phyloP scores from a whole-genome alignment of 2,797 vertebrate species.

The Myotis planiceps region DNA sequence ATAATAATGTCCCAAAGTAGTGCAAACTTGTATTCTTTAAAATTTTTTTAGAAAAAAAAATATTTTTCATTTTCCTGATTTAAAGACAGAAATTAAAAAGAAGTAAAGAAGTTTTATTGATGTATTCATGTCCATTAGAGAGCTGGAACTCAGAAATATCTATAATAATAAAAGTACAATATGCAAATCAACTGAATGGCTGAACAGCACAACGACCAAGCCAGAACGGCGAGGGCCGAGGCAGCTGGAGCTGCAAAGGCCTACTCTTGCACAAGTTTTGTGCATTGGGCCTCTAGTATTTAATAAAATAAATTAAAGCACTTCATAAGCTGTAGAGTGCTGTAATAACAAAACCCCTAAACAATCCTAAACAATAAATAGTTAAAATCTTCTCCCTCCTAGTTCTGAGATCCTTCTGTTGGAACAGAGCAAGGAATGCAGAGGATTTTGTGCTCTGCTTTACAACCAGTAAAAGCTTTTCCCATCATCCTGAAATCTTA shows the following conservation, averaged over 20 bases:
- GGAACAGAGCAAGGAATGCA: not conserved
- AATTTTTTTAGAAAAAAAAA: not conserved
- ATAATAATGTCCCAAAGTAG: not conserved
- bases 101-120: not conserved
- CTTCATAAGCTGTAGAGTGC: not conserved
- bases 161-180: no score
- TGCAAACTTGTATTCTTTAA: not conserved
- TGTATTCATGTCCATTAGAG: not conserved
- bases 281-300: not conserved
- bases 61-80: not conserved
- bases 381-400: not conserved
- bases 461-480: not conserved
- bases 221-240: no score
- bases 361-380: not conserved
- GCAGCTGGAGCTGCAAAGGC: no score
- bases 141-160: not conserved
- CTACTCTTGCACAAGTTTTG: no score
- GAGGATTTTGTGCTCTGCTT: not conserved
- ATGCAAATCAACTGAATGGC: no score
- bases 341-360: not conserved
- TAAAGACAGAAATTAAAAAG: not conserved
- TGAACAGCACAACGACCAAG: no score
- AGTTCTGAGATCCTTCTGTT: not conserved
- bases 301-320: slow-evolving; percentile 27
- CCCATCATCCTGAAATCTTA: not conserved